Percentiles rank a stretch among this genome's conserved stretches.
Conservation (phyloP, 1,140 invertebrate species). For the Linepithema humile region DNA sequence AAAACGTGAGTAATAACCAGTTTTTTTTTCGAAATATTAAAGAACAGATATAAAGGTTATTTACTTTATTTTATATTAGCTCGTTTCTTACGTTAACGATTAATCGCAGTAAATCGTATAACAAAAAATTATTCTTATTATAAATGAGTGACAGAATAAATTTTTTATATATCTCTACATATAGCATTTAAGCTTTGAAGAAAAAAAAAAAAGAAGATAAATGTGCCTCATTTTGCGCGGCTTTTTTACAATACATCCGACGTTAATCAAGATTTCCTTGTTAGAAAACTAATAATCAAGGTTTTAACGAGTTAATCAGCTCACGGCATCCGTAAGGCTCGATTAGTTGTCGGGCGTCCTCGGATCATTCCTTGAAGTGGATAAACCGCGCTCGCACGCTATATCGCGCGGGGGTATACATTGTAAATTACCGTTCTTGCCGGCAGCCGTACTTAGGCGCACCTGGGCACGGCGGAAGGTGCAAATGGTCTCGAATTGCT, state of each 20-base stretch:
- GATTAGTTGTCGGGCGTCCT: conserved; percentile 8
- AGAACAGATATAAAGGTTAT: neutral
- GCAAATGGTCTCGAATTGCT: conserved; percentile 57
- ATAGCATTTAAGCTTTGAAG: neutral
- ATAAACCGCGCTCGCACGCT: conserved; percentile 6
- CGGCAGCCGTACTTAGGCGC: conserved; percentile 55
- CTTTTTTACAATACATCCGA: neutral
- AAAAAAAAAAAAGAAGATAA: neutral
- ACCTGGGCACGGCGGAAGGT: conserved; percentile 57
- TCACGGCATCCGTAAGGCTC: neutral
- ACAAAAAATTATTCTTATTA: neutral
- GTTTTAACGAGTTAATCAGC: conserved; percentile 33
- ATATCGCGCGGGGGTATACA: conserved; percentile 17
- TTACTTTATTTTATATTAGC: neutral
- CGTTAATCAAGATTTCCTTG: neutral
- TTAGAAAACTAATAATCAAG: neutral
- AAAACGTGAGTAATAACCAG: neutral
- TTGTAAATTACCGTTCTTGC: conserved; percentile 56
- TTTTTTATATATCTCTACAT: neutral
- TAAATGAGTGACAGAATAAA: neutral
- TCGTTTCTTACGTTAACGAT: neutral
- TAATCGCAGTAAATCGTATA: conserved; percentile 2
- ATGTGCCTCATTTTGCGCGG: neutral
- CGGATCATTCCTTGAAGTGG: conserved; percentile 10
- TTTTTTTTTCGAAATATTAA: neutral